These are phyloP conservation scores for Equus przewalskii DNA, from an alignment of 2,113 vertebrate species.

Conservation along the genomic window DNA sequence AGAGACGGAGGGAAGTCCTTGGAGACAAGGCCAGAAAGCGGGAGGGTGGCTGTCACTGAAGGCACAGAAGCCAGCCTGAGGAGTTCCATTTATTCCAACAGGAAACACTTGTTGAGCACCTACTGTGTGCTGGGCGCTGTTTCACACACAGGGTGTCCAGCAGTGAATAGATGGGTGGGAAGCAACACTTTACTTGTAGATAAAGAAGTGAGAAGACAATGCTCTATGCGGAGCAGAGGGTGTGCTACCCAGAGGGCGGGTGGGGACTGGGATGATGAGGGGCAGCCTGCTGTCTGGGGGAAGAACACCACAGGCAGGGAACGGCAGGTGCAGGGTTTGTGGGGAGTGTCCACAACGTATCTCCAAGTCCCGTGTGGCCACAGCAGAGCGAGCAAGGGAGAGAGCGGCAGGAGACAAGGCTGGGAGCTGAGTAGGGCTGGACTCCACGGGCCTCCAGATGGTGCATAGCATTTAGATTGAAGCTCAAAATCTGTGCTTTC, in stretches of 20 bases:
- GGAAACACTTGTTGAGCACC: neutral
- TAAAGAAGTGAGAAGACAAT: neutral
- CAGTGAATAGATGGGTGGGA: neutral
- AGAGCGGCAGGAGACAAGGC: neutral
- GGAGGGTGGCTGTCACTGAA: neutral
- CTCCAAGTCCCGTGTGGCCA: neutral
- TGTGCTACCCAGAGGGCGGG: neutral
- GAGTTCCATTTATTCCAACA: neutral
- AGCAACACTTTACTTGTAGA: neutral
- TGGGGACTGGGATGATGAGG: neutral
- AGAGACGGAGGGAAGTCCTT: neutral
- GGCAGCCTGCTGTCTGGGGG: rapidly evolving
- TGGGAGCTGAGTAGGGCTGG: neutral
- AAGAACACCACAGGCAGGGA: neutral
- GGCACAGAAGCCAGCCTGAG: neutral
- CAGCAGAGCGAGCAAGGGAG: rapidly evolving
- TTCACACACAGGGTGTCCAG: neutral
- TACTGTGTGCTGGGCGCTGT: neutral
- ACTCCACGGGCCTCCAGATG: rapidly evolving
- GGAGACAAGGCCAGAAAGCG: neutral
- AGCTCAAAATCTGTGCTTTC: neutral
- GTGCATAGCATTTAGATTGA: rapidly evolving
- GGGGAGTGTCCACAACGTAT: rapidly evolving
- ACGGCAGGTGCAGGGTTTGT: neutral
- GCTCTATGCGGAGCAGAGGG: rapidly evolving